phyloP scores from a whole-genome alignment of 2,888 invertebrate genomes.

The Automeris io region DNA sequence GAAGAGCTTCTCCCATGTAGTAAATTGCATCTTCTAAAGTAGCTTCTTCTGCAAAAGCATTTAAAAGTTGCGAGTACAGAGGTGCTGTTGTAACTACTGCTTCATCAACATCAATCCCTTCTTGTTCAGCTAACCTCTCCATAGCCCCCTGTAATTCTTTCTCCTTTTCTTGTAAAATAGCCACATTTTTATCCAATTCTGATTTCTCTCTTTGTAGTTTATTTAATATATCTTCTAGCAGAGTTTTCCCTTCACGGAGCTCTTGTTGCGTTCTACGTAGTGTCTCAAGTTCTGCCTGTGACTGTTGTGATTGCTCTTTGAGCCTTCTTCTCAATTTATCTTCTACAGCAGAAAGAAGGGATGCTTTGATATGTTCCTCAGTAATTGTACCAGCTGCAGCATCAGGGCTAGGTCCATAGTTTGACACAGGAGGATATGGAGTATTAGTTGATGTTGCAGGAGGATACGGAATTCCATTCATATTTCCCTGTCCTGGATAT shows the following conservation, averaged over 20 bases:
- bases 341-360: slow-evolving; percentile 95
- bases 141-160: slow-evolving; percentile 89
- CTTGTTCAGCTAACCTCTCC: slow-evolving; percentile 84
- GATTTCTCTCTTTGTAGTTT: slow-evolving; percentile 86
- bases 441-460: slow-evolving; percentile 30
- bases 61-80: slow-evolving; percentile 95
- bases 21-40: slow-evolving; percentile 99
- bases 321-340: slow-evolving; percentile 93
- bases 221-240: slow-evolving; percentile 86
- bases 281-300: slow-evolving; percentile 94
- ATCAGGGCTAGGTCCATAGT: slow-evolving; percentile 47
- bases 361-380: slow-evolving; percentile 96
- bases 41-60: slow-evolving; percentile 97
- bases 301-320: slow-evolving; percentile 92
- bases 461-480: slow-evolving; percentile 43
- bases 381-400: slow-evolving; percentile 88
- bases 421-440: slow-evolving; percentile 45
- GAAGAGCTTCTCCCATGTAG: slow-evolving; percentile 95
- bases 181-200: slow-evolving; percentile 90
- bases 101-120: slow-evolving; percentile 94
- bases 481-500: slow-evolving; percentile 46
- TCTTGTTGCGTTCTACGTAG: slow-evolving; percentile 91
- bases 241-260: slow-evolving; percentile 87
- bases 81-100: slow-evolving; percentile 98
- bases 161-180: slow-evolving; percentile 90